Evolutionary conservation across 2,113 vertebrate species (phyloP).

Genomic region (Montifringilla adamsi): DNA sequence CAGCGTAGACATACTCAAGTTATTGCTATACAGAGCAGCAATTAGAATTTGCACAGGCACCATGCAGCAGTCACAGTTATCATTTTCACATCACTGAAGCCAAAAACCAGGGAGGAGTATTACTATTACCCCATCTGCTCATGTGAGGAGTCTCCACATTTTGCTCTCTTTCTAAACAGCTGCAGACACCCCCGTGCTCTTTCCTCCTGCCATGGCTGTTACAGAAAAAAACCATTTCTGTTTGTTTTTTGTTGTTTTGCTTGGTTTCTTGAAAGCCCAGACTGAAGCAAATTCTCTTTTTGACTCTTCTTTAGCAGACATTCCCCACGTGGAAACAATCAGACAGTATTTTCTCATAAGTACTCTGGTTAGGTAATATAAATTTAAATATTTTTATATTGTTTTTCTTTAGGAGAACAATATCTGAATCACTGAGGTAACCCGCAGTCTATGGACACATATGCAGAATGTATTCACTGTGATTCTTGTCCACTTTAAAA

Average conservation of each 20-base stretch:
- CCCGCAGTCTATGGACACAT: not conserved
- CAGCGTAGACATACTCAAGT: not conserved
- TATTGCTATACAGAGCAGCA: not conserved
- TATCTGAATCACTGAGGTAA: not conserved
- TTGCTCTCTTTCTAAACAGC: not conserved
- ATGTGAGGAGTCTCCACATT: not conserved
- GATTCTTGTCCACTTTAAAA: not conserved
- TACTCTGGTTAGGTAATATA: not conserved
- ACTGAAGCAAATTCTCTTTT: not conserved
- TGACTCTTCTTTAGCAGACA: not conserved
- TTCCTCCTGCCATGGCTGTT: not conserved
- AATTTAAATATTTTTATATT: not conserved
- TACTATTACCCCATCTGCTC: not conserved
- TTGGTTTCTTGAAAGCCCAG: not conserved
- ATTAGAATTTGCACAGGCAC: not conserved
- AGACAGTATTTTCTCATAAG: not conserved
- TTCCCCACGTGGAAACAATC: not conserved
- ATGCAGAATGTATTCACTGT: not conserved
- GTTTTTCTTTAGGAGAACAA: not conserved
- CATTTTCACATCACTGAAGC: not conserved
- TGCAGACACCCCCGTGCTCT: fast-evolving
- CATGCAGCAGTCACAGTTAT: not conserved
- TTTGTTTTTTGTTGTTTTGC: not conserved
- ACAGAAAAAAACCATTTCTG: not conserved
- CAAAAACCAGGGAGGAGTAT: not conserved